These are phyloP conservation scores for Oncopeltus fasciatus DNA, from an alignment of 1,140 invertebrate genomes.

Conservation along the genomic window DNA sequence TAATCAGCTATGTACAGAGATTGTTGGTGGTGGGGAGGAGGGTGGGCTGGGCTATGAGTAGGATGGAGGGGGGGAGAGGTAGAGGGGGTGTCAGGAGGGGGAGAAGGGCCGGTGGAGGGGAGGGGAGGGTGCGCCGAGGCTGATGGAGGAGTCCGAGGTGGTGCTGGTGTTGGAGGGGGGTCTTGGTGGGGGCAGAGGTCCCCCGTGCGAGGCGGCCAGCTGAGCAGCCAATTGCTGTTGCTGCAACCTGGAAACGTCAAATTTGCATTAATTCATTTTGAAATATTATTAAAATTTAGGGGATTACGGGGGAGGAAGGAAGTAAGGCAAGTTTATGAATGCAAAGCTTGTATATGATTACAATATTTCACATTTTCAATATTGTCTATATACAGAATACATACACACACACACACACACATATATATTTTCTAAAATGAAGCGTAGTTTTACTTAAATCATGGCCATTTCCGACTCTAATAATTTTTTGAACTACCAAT, in stretches of 20 bases:
- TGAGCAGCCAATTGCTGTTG: conserved; percentile 28
- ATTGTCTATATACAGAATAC: too few species aligned
- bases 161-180: conserved; percentile 25
- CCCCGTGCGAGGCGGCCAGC: conserved; percentile 24
- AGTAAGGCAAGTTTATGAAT: too few species aligned
- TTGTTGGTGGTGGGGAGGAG: neutral
- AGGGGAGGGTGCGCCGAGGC: conserved; percentile 27
- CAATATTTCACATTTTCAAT: too few species aligned
- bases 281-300: too few species aligned
- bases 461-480: too few species aligned
- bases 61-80: conserved; percentile 17
- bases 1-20: neutral
- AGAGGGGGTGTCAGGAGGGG: conserved; percentile 14
- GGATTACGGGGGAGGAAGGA: too few species aligned
- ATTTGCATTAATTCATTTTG: too few species aligned
- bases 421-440: too few species aligned
- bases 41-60: conserved; percentile 5
- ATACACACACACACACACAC: too few species aligned
- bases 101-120: conserved; percentile 16
- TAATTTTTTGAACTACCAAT: too few species aligned
- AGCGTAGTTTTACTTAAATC: too few species aligned
- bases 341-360: too few species aligned
- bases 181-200: conserved; percentile 20
- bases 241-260: conserved; percentile 28
- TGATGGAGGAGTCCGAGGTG: conserved; percentile 26